These are phyloP conservation scores for Venusia cambrica DNA, from an alignment of 2,888 invertebrate genomes.

Conservation along the genomic window DNA sequence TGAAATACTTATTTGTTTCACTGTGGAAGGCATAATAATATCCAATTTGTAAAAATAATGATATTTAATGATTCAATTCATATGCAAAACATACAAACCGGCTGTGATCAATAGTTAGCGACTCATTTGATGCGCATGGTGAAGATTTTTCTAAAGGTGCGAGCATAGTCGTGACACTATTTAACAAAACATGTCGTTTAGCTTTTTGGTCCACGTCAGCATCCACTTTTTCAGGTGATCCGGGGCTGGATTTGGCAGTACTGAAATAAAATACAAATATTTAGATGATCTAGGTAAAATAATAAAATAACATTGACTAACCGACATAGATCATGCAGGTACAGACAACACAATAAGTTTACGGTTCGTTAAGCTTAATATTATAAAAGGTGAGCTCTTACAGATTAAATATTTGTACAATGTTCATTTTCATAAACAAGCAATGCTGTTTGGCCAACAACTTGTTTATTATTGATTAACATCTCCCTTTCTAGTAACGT, in stretches of 20 bases:
- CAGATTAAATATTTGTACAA: no score
- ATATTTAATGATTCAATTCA: no score
- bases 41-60: no score
- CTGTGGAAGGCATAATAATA: no score
- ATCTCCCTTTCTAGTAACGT: constrained; percentile 9
- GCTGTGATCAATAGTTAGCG: constrained; percentile 88
- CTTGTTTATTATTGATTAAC: background rate
- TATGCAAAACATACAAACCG: constrained; percentile 59
- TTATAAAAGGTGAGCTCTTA: no score
- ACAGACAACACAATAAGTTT: constrained; percentile 15
- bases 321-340: constrained; percentile 12
- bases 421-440: background rate
- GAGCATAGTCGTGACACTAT: constrained; percentile 56
- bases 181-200: constrained; percentile 53
- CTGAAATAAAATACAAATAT: constrained; percentile 44
- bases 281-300: background rate
- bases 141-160: constrained; percentile 80
- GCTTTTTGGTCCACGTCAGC: constrained; percentile 51
- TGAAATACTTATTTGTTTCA: no score
- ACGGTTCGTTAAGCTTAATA: background rate
- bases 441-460: background rate
- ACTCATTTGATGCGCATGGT: constrained; percentile 91
- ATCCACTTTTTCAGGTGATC: constrained; percentile 76
- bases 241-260: constrained; percentile 84
- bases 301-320: background rate